These are phyloP conservation scores for Carassius gibelio DNA, from an alignment of 2,113 vertebrate species.

Conservation along the genomic window DNA sequence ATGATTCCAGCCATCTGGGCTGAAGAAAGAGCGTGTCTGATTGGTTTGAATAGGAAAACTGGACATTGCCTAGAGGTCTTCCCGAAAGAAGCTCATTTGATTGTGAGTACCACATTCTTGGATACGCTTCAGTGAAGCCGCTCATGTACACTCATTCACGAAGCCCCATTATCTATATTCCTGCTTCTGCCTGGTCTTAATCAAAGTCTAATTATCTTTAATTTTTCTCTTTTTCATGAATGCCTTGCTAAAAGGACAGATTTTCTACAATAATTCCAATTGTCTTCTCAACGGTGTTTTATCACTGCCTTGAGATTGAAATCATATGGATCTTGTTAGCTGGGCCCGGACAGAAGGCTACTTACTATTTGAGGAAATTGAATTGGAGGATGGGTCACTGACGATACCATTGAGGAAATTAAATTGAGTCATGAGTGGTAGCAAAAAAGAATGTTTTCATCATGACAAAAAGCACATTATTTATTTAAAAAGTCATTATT, in stretches of 20 bases:
- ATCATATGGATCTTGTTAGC: constrained; percentile 55
- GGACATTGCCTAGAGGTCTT: constrained; percentile 29
- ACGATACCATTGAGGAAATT: constrained; percentile 27
- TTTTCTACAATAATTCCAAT: constrained; percentile 49
- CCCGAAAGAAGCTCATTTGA: constrained; percentile 17
- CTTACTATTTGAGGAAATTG: constrained; percentile 54
- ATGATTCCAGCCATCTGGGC: constrained; percentile 53
- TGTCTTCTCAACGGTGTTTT: constrained; percentile 29
- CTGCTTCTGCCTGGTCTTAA: constrained; percentile 49
- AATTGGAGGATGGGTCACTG: constrained; percentile 54
- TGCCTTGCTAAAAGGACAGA: constrained; percentile 44
- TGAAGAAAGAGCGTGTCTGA: background rate
- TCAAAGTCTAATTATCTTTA: constrained; percentile 57
- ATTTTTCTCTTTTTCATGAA: constrained; percentile 10
- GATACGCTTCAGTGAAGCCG: constrained; percentile 40
- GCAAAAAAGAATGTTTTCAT: background rate
- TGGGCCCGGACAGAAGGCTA: constrained; percentile 22
- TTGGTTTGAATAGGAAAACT: constrained; percentile 7
- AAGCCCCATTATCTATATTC: constrained; percentile 24
- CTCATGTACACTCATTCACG: background rate
- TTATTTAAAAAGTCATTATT: background rate
- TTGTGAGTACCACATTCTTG: constrained; percentile 33
- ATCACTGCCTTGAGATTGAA: constrained; percentile 47
- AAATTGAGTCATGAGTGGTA: background rate
- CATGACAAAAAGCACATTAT: background rate